Conservation (phyloP, 2,888 invertebrate species). For the Drosophila mimetica region DNA sequence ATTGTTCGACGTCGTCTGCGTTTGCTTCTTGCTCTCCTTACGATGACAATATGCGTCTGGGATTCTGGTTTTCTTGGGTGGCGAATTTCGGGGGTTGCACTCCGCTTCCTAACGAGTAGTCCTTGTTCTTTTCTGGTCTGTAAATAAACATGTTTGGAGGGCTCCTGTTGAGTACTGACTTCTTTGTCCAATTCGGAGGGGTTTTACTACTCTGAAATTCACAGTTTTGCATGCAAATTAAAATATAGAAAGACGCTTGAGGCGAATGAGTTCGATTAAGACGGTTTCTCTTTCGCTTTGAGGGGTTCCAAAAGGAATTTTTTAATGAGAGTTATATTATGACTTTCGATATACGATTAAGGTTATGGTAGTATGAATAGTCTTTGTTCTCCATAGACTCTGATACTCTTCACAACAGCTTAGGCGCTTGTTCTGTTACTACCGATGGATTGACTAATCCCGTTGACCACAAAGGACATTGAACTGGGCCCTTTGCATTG, state of each 20-base stretch:
- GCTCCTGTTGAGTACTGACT: conserved; percentile 30
- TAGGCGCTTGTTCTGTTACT: not conserved
- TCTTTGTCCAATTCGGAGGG: conserved; percentile 24
- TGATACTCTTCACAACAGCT: not conserved
- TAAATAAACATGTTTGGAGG: conserved; percentile 73
- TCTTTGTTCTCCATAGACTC: not conserved
- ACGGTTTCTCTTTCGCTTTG: not conserved
- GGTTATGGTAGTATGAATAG: not conserved
- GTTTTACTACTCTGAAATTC: conserved; percentile 43
- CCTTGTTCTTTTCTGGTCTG: conserved; percentile 65
- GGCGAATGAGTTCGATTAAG: not conserved
- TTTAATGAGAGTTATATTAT: no score
- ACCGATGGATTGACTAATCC: conserved; percentile 25
- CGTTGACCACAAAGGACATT: conserved; percentile 55
- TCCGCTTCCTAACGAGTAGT: conserved; percentile 34
- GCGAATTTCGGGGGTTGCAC: conserved; percentile 13
- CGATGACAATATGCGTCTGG: conserved; percentile 52
- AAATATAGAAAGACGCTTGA: conserved; percentile 58
- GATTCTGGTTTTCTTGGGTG: conserved; percentile 38
- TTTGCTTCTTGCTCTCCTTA: conserved; percentile 13
- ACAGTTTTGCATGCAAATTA: conserved; percentile 62
- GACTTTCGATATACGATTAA: no score
- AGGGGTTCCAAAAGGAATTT: not conserved
- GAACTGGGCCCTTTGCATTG: conserved; percentile 43
- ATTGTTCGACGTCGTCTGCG: conserved; percentile 63